Evolutionary conservation across 2,113 vertebrate genomes (phyloP).

Genomic region (Notarius lentiginosus): DNA sequence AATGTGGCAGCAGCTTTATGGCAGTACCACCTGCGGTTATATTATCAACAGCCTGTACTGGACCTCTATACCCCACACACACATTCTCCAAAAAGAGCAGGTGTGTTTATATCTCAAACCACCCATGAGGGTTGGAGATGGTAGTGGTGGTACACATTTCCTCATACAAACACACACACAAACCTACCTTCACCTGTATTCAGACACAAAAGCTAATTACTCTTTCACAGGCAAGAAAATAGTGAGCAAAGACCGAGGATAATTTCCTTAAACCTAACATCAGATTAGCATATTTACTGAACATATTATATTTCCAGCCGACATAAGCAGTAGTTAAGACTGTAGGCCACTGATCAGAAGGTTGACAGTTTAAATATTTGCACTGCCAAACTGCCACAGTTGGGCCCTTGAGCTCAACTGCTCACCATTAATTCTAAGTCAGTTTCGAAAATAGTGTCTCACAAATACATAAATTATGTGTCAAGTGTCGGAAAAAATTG

Average conservation of each 20-base stretch:
- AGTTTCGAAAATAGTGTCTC: background rate
- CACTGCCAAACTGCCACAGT: background rate
- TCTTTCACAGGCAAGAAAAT: background rate
- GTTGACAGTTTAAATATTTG: background rate
- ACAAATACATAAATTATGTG: background rate
- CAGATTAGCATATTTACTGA: background rate
- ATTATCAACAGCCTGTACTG: slow-evolving; percentile 32
- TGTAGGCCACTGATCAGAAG: background rate
- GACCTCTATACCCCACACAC: slow-evolving; percentile 14
- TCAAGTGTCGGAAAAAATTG: background rate
- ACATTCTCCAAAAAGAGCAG: slow-evolving; percentile 25
- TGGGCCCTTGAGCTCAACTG: background rate
- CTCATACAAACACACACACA: background rate
- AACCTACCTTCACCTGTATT: slow-evolving; percentile 4
- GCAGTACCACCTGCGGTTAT: background rate
- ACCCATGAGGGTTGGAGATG: background rate
- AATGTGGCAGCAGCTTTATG: background rate
- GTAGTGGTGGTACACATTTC: background rate
- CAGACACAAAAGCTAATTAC: background rate
- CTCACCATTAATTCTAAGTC: background rate
- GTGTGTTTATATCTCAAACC: slow-evolving; percentile 35
- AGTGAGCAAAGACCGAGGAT: background rate
- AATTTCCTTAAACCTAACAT: background rate
- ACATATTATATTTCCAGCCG: background rate
- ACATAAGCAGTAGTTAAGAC: background rate